Evolutionary conservation across 2,113 vertebrate genomes (phyloP), one percentile per base, ranked within the genome.

Genomic region (Zosterops borbonicus): DNA sequence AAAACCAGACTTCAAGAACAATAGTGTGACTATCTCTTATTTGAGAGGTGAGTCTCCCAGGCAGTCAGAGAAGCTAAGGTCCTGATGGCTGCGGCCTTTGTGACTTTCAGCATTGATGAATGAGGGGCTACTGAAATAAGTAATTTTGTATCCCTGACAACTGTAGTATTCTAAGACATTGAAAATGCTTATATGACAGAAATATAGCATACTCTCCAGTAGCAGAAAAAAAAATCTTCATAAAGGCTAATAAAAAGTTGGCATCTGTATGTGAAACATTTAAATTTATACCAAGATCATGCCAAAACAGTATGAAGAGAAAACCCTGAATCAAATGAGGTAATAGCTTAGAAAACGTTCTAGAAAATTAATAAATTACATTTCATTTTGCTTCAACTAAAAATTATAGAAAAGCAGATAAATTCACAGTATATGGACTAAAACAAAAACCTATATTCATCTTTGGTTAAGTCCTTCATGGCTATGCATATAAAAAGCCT

Each of bases 161-260:
- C 35, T n/a, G 24, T 58, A 89, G 14, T 53, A 84, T 50, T 79
- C 78, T 60, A 91, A 87, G 46, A 53, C 37, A 79, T 21, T n/a
- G 53, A 42, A 91, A 90, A 89, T 33, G 39, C 14, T 91, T 81
- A 50, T 60, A 63, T 65, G 83, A 69, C 63, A 90, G 85, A 94
- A 92, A 86, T 65, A 90, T 11, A 79, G 75, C 49, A 65, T 49
- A 65, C 9, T 85, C n/a, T 39, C 9, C 58, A 76, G 75, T 5
- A 88, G 46, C 6, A 95, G 42, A 22, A 27, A 87, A 94, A 55
- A 76, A 60, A 52, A 49, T 33, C 39, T 70, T 91, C 74, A 92
- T 70, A 82, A 93, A 94, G 31, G 19, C 58, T 92, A 87, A 84
- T 79, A 59, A 86, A 92, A 82, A 74, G 44, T 33, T 92, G 53